Evolutionary conservation across 2,797 vertebrate genomes (phyloP).

Genomic region (Aplochiton taeniatus): DNA sequence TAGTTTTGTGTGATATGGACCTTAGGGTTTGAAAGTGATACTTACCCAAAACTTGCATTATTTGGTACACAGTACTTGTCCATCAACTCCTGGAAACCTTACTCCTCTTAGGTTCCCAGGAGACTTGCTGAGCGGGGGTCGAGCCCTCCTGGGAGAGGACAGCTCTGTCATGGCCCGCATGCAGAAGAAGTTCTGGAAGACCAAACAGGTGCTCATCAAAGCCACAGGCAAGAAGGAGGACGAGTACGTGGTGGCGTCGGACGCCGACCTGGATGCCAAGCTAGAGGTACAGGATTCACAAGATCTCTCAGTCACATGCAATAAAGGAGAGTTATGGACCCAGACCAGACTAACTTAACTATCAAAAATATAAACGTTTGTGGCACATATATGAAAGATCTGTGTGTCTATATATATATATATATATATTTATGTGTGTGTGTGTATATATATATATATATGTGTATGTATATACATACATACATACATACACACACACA

Average conservation of each 20-base stretch:
- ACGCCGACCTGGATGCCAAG: conserved; percentile 84
- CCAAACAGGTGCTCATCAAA: conserved; percentile 84
- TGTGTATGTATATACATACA: too few relatives aligned
- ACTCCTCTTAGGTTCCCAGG: conserved; percentile 63
- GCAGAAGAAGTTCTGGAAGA: conserved; percentile 89
- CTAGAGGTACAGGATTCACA: conserved; percentile 70
- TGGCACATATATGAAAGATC: too few relatives aligned
- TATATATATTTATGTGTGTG: neutral
- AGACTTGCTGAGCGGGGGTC: conserved; percentile 73
- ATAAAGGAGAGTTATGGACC: neutral
- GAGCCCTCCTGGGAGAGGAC: conserved; percentile 71
- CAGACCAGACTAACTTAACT: neutral
- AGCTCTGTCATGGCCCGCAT: conserved; percentile 81
- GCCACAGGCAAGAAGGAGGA: conserved; percentile 89
- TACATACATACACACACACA: too few relatives aligned
- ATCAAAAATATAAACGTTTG: too few relatives aligned
- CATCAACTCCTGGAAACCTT: neutral
- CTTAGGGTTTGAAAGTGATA: neutral
- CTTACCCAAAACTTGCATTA: too few relatives aligned
- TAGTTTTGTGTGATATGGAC: too few relatives aligned
- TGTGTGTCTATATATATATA: neutral
- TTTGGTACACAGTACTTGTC: neutral
- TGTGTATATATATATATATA: conserved; percentile 1
- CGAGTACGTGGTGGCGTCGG: conserved; percentile 81
- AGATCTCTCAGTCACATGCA: neutral